Evolutionary conservation across 2,888 invertebrate genomes (phyloP).

Genomic region (Clitarchus hookeri): DNA sequence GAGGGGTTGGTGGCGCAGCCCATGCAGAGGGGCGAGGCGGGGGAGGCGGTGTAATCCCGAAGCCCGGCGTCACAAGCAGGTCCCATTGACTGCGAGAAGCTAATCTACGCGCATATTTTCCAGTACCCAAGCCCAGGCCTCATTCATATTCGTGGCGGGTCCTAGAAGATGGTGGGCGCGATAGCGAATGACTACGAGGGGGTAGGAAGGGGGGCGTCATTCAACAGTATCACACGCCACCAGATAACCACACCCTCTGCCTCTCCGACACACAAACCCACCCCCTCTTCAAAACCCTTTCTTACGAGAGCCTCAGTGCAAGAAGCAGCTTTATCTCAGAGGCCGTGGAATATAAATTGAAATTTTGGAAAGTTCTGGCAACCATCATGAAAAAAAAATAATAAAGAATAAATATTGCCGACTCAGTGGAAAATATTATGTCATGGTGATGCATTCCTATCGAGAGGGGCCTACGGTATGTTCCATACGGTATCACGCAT

Average conservation of each 20-base stretch:
- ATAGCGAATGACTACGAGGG: neutral
- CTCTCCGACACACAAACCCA: neutral
- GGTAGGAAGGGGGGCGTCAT: neutral
- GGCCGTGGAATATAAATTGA: too few species aligned
- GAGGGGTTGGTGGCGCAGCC: neutral
- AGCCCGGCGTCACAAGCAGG: neutral
- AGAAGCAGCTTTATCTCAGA: too few species aligned
- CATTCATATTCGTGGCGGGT: neutral
- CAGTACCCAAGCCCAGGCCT: neutral
- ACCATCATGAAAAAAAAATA: too few species aligned
- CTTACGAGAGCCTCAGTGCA: too few species aligned
- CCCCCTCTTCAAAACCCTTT: neutral
- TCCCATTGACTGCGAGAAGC: neutral
- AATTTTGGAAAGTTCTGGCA: too few species aligned
- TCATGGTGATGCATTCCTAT: too few species aligned
- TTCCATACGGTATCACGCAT: too few species aligned
- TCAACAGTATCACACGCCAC: neutral
- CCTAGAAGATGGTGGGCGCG: neutral
- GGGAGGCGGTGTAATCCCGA: neutral
- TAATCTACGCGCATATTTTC: slow-evolving; percentile 14
- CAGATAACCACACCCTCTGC: neutral
- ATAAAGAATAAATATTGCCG: too few species aligned
- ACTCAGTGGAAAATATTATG: too few species aligned
- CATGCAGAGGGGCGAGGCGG: neutral
- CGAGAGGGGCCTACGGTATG: too few species aligned